phyloP scores from a whole-genome alignment of 2,797 vertebrate genomes.

The Acanthurus lineatus region DNA sequence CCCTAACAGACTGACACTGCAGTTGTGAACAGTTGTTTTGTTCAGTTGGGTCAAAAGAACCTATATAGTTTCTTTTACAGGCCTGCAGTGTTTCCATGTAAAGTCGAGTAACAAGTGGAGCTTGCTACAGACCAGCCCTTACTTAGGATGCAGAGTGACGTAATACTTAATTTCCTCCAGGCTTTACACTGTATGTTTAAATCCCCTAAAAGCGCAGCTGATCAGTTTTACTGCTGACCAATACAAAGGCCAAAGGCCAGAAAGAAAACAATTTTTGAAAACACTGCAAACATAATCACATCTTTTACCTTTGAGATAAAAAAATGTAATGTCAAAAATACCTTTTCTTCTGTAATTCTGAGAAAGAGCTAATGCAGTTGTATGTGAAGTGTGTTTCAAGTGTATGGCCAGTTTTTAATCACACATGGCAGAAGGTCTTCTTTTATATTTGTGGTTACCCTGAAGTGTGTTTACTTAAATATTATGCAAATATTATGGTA shows the following conservation, averaged over 20 bases:
- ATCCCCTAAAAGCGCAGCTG: not conserved
- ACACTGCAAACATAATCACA: not conserved
- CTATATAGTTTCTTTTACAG: constrained; percentile 15
- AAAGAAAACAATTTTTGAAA: not conserved
- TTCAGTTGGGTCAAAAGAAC: constrained; percentile 9
- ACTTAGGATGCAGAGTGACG: constrained; percentile 49
- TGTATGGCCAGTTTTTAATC: not conserved
- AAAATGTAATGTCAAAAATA: not conserved
- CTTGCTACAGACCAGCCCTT: constrained; percentile 33
- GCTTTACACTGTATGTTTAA: not conserved
- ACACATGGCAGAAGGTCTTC: constrained; percentile 1
- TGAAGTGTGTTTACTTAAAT: not conserved
- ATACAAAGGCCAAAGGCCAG: not conserved
- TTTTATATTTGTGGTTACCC: not conserved
- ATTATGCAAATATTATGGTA: too few species aligned
- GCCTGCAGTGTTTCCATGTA: constrained; percentile 24
- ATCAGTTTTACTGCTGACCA: not conserved
- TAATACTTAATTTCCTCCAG: constrained; percentile 38
- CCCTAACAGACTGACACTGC: not conserved
- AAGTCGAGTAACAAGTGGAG: constrained; percentile 42
- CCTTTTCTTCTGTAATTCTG: not conserved
- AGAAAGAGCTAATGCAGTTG: not conserved
- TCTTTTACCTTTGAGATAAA: not conserved
- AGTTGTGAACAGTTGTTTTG: constrained; percentile 20
- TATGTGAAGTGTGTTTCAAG: not conserved